A percentile compares a stretch with the other conserved stretches of the same genome.
Conservation (phyloP, 2,888 invertebrate genomes). For the Maniola hyperantus region DNA sequence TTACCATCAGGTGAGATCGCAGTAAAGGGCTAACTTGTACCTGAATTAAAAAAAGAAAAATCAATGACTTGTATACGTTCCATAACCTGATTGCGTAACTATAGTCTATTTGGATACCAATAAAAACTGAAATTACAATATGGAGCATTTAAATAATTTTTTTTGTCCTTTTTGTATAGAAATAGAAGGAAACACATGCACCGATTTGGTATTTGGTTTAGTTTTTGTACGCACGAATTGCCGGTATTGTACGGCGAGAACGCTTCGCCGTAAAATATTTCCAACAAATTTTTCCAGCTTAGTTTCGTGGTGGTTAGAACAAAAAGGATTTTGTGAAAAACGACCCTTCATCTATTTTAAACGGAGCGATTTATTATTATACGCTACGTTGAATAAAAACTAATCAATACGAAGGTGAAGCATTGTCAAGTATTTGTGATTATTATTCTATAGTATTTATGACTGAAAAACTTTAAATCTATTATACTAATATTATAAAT, state of each 20-base stretch:
- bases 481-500: too few relatives aligned
- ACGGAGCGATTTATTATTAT: conserved; percentile 43
- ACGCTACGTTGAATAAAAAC: conserved; percentile 25
- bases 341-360: conserved; percentile 45
- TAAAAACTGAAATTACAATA: too few relatives aligned
- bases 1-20: too few relatives aligned
- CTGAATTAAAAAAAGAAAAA: too few relatives aligned
- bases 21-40: too few relatives aligned
- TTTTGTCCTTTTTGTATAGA: neutral
- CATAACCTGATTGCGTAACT: too few relatives aligned
- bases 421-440: neutral
- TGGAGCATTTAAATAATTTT: too few relatives aligned
- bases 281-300: conserved; percentile 41
- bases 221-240: neutral
- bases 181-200: neutral
- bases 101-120: too few relatives aligned
- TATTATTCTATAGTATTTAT: too few relatives aligned
- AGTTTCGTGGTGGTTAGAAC: conserved; percentile 43
- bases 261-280: conserved; percentile 39
- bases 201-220: neutral
- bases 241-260: conserved; percentile 31
- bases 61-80: too few relatives aligned
- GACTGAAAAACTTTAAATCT: too few relatives aligned
- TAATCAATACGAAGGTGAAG: neutral
- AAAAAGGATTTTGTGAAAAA: conserved; percentile 45